Evolutionary conservation across 2,888 invertebrate genomes (phyloP).

Genomic region (Celastrina argiolus): DNA sequence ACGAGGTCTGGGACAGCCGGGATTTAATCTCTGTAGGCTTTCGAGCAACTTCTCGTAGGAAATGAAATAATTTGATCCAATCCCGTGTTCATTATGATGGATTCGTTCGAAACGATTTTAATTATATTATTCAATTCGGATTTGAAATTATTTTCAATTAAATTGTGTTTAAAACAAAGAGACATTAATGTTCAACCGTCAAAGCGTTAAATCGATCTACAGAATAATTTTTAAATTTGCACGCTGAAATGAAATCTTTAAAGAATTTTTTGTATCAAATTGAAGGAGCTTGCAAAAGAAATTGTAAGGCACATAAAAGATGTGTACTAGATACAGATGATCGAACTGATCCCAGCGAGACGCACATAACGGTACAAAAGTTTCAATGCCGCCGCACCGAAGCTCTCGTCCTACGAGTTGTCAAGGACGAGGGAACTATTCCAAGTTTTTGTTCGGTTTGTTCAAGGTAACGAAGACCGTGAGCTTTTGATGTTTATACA

Average conservation of each 20-base stretch:
- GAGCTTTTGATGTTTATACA: background rate
- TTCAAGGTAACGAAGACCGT: background rate
- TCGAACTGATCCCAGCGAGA: slow-evolving; percentile 20
- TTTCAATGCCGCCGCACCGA: slow-evolving; percentile 20
- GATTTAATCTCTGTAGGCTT: background rate
- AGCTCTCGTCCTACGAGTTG: slow-evolving; percentile 31
- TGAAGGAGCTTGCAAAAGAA: background rate
- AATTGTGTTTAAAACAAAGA: background rate
- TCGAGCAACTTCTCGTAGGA: background rate
- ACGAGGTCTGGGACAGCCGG: background rate
- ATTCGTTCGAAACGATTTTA: background rate
- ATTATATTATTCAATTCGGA: background rate
- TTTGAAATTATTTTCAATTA: background rate
- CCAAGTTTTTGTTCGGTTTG: slow-evolving; percentile 5
- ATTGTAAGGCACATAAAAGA: background rate
- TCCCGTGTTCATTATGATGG: background rate
- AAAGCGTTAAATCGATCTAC: background rate
- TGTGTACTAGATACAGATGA: background rate
- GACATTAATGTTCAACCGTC: background rate
- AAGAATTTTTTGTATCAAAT: background rate
- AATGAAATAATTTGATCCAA: slow-evolving; percentile 5
- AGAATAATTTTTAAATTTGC: background rate
- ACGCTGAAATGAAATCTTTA: background rate
- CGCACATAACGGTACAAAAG: slow-evolving; percentile 18
- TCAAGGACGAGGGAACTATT: slow-evolving; percentile 31